These are phyloP conservation scores for Acanthosoma haemorrhoidale DNA, from an alignment of 2,888 invertebrate species.

Conservation along the genomic window DNA sequence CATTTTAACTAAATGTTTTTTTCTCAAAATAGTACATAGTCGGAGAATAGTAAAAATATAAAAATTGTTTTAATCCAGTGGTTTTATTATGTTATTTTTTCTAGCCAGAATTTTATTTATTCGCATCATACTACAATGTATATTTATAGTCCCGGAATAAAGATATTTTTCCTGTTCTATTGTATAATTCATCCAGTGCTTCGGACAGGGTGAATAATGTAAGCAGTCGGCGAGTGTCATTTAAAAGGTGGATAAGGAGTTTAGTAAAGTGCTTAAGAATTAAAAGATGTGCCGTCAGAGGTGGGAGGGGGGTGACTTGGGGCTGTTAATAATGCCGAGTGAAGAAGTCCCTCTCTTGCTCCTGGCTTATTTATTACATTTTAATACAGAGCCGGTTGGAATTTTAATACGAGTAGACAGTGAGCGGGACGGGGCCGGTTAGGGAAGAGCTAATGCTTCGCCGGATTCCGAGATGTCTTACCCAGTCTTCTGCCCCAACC, in stretches of 20 bases:
- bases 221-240: constrained; percentile 8
- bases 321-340: constrained; percentile 4
- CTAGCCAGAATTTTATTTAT: no score
- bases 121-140: no score
- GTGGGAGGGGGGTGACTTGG: neutral
- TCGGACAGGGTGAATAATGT: neutral
- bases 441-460: neutral
- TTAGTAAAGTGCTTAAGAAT: constrained; percentile 8
- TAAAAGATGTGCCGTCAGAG: neutral
- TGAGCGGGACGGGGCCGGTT: neutral
- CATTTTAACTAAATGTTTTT: no score
- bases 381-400: constrained; percentile 15
- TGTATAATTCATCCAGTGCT: neutral
- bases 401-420: neutral
- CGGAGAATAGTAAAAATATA: no score
- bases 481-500: neutral
- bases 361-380: neutral
- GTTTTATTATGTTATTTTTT: no score
- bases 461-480: constrained; percentile 12
- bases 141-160: no score
- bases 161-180: no score
- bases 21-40: no score
- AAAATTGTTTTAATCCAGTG: no score
- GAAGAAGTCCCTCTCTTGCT: neutral
- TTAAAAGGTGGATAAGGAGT: neutral